Percentiles rank a stretch among this genome's conserved stretches.
Conservation (phyloP, 2,797 vertebrate genomes). For the Aselliscus stoliczkanus region DNA sequence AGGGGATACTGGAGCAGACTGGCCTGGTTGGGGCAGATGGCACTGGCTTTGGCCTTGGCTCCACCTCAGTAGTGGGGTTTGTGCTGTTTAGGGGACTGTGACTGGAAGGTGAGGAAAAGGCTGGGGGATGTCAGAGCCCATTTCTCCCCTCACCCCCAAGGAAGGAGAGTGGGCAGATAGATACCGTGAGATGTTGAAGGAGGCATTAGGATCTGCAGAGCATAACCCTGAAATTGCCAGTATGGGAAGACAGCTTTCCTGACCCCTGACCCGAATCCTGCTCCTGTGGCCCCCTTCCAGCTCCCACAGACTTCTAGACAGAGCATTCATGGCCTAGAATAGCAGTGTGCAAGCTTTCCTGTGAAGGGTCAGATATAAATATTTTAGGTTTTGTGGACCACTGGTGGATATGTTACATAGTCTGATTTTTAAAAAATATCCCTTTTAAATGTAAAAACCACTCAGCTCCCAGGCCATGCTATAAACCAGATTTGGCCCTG, state of each 20-base stretch:
- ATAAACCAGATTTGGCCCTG: not conserved
- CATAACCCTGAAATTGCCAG: not conserved
- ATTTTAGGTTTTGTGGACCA: not conserved
- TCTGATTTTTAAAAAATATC: not conserved
- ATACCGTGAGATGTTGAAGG: not conserved
- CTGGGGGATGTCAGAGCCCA: not conserved
- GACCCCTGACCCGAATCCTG: not conserved
- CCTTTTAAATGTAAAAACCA: not conserved
- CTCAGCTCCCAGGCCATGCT: not conserved
- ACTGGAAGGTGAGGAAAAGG: not conserved
- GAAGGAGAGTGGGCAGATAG: not conserved
- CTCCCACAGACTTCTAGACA: not conserved
- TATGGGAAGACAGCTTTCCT: not conserved
- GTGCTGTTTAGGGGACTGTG: not conserved
- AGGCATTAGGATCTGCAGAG: not conserved
- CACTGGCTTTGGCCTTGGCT: not conserved
- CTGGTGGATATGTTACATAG: not conserved
- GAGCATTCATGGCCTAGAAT: not conserved
- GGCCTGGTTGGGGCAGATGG: not conserved
- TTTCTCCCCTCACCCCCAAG: not conserved
- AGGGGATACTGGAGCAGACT: not conserved
- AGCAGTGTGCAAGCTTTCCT: not conserved
- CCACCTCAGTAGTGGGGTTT: not conserved
- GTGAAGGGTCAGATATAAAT: not conserved
- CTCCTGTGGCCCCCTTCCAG: not conserved